Conservation (phyloP, 1,140 invertebrate genomes). For the Drosophila arizonae region DNA sequence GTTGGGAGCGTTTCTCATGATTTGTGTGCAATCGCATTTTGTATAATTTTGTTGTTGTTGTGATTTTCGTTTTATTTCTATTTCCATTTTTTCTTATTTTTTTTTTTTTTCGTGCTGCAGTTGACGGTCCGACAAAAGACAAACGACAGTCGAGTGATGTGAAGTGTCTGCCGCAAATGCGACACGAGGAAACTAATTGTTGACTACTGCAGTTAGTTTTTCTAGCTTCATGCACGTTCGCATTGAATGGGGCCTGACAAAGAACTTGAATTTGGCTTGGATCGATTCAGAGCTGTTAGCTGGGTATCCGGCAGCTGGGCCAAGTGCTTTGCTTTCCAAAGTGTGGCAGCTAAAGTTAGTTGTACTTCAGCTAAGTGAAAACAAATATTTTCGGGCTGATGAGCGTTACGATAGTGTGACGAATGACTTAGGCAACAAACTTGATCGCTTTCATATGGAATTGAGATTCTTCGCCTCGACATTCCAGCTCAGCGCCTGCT, state of each 20-base stretch:
- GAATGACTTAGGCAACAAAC: slow-evolving; percentile 45
- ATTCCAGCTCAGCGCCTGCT: neutral
- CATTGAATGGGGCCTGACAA: no score
- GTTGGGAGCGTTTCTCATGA: slow-evolving; percentile 53
- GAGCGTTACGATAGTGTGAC: neutral
- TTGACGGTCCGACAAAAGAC: slow-evolving; percentile 39
- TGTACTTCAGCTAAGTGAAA: no score
- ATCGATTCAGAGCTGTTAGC: no score
- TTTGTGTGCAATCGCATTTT: slow-evolving; percentile 52
- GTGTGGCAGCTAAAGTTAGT: no score
- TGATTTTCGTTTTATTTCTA: neutral
- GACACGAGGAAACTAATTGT: slow-evolving; percentile 60
- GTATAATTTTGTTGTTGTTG: slow-evolving; percentile 33
- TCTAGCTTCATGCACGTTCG: neutral
- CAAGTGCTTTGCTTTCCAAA: no score
- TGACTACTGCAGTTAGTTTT: slow-evolving; percentile 36
- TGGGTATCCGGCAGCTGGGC: no score
- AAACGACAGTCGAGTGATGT: slow-evolving; percentile 46
- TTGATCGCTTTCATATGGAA: slow-evolving; percentile 1
- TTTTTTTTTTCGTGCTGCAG: slow-evolving; percentile 16
- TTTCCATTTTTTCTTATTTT: slow-evolving; percentile 11
- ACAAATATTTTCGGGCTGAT: no score
- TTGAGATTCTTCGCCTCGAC: neutral
- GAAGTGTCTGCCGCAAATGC: slow-evolving; percentile 55
- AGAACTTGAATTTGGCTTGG: no score